These are phyloP conservation scores for Falco novaeseelandiae DNA, from an alignment of 2,797 vertebrate species.

Conservation along the genomic window DNA sequence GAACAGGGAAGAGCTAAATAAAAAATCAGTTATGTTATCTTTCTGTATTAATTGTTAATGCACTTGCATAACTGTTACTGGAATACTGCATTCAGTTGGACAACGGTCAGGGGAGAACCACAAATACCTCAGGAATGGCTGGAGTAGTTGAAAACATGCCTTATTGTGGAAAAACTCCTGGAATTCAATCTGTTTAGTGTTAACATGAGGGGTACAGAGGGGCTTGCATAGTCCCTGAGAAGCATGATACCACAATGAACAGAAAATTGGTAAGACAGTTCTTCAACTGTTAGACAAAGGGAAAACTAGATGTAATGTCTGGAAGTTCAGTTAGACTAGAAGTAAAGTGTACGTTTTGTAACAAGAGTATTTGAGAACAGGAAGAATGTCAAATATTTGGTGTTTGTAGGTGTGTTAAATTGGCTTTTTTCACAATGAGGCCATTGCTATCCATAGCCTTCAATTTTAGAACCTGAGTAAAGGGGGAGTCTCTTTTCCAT, in stretches of 20 bases:
- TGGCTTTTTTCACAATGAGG: background rate
- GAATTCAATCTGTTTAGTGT: conserved; percentile 11
- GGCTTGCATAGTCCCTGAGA: background rate
- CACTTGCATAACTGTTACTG: background rate
- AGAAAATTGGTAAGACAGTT: background rate
- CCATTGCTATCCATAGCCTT: background rate
- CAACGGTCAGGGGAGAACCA: conserved; percentile 12
- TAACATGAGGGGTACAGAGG: background rate
- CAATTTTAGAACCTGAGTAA: background rate
- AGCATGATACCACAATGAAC: background rate
- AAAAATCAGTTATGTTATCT: background rate
- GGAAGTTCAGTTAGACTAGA: background rate
- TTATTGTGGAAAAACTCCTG: conserved; percentile 29
- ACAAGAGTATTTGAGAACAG: background rate
- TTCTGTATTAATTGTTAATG: background rate
- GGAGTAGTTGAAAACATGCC: conserved; percentile 27
- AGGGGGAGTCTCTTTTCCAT: background rate
- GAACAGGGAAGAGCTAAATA: background rate
- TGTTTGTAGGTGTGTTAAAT: background rate
- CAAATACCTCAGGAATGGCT: conserved; percentile 34
- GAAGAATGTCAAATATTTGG: background rate
- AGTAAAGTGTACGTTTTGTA: background rate
- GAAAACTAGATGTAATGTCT: background rate
- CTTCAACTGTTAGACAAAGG: background rate
- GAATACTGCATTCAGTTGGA: background rate